Evolutionary conservation across 53 echinoderm and acorn worm species (phyloP).

Genomic region (Antedon mediterranea): DNA sequence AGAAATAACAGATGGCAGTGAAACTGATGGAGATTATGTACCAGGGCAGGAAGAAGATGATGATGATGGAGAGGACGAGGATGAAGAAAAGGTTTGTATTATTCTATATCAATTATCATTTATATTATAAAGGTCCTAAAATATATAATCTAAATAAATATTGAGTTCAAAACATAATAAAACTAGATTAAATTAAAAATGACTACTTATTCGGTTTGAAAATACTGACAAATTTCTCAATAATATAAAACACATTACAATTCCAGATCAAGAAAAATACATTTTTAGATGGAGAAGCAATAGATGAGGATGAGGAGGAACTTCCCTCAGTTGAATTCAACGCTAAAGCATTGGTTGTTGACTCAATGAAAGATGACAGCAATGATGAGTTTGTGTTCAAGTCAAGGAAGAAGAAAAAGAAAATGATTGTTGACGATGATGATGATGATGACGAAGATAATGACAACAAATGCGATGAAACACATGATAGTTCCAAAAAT

Average conservation of each 20-base stretch:
- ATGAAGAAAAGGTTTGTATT: background rate
- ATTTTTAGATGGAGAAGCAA: background rate
- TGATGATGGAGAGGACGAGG: slow-evolving; percentile 5
- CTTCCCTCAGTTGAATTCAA: background rate
- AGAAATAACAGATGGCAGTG: slow-evolving; percentile 56
- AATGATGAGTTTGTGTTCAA: slow-evolving; percentile 17
- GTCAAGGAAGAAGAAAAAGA: slow-evolving; percentile 31
- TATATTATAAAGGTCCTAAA: too few relatives aligned
- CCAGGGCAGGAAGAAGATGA: slow-evolving; percentile 24
- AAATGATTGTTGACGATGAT: slow-evolving; percentile 49
- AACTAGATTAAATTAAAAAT: too few relatives aligned
- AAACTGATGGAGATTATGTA: slow-evolving; percentile 51
- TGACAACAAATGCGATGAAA: slow-evolving; percentile 5
- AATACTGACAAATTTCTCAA: background rate
- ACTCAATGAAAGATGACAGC: slow-evolving; percentile 33
- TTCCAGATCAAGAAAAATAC: background rate
- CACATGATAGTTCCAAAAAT: background rate
- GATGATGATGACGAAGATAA: slow-evolving; percentile 61
- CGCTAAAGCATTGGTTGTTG: background rate
- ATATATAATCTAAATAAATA: too few relatives aligned
- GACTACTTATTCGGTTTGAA: too few relatives aligned
- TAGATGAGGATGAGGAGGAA: slow-evolving; percentile 16
- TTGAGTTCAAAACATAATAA: too few relatives aligned
- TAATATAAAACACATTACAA: background rate
- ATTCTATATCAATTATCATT: too few relatives aligned